A percentile compares a stretch with the other conserved stretches of the same genome.
Conservation (phyloP, 2,888 invertebrate genomes). For the Diadromus collaris region DNA sequence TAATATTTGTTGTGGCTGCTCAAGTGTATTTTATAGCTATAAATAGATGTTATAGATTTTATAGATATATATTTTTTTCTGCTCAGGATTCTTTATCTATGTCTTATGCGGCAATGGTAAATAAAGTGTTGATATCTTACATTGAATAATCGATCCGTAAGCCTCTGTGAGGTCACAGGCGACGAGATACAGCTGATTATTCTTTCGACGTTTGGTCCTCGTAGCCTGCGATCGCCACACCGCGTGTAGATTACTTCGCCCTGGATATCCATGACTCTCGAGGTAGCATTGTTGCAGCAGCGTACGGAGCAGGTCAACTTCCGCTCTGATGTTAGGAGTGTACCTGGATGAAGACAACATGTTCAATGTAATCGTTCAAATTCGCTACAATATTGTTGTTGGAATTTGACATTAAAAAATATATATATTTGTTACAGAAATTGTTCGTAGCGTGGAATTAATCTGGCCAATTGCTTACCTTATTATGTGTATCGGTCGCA, state of each 20-base stretch:
- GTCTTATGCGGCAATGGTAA: background rate
- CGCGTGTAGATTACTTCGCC: background rate
- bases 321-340: background rate
- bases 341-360: background rate
- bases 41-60: no score
- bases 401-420: no score
- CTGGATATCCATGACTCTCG: background rate
- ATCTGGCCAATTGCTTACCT: background rate
- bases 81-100: background rate
- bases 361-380: background rate
- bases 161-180: conserved; percentile 50
- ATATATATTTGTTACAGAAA: background rate
- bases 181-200: conserved; percentile 28
- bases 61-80: background rate
- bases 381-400: background rate
- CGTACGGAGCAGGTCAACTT: background rate
- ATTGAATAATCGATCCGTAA: conserved; percentile 50
- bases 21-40: no score
- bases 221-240: conserved; percentile 2
- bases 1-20: no score
- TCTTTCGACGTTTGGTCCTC: background rate
- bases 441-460: background rate
- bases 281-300: conserved; percentile 45
- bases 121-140: conserved; percentile 20
- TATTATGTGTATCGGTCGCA: conserved; percentile 35